A percentile compares a stretch with the other conserved stretches of the same genome.
Conservation (phyloP, 1,140 invertebrate species). For the Zaprionus gabonicus region DNA sequence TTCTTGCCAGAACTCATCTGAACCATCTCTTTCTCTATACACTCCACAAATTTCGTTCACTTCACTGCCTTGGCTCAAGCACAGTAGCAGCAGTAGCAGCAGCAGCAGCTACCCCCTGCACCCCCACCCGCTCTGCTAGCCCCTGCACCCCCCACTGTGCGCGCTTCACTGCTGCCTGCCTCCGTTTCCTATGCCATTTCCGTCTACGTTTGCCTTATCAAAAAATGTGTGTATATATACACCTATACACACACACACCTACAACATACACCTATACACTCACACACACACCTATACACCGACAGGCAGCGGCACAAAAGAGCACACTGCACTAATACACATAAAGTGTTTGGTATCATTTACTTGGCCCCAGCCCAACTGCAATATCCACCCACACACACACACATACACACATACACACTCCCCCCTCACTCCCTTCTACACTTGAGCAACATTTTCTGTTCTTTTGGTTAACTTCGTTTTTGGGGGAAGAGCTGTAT, state of each 20-base stretch:
- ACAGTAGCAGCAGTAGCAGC: conserved; percentile 42
- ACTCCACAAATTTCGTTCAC: conserved; percentile 70
- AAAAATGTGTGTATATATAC: conserved; percentile 60
- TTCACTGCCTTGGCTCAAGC: conserved; percentile 55
- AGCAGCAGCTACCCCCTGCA: neutral
- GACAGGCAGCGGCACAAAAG: conserved; percentile 16
- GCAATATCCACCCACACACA: conserved; percentile 39
- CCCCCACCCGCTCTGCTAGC: neutral
- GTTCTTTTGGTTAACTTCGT: conserved; percentile 38
- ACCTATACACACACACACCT: conserved; percentile 26
- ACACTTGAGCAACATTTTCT: conserved; percentile 35
- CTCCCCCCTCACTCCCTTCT: neutral
- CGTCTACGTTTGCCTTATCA: conserved; percentile 76
- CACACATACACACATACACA: conserved; percentile 21
- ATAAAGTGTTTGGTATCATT: conserved; percentile 66
- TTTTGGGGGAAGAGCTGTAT: conserved; percentile 20
- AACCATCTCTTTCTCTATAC: conserved; percentile 13
- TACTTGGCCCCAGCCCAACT: conserved; percentile 56
- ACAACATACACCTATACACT: conserved; percentile 2
- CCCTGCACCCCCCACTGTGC: neutral
- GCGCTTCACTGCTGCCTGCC: conserved; percentile 2
- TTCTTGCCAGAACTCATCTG: conserved; percentile 30
- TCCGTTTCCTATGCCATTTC: conserved; percentile 76
- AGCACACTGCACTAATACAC: conserved; percentile 51
- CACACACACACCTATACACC: neutral